Evolutionary conservation across 1,140 invertebrate genomes (phyloP), one percentile per base, ranked within the genome.

Genomic region (Drosophila pachea): DNA sequence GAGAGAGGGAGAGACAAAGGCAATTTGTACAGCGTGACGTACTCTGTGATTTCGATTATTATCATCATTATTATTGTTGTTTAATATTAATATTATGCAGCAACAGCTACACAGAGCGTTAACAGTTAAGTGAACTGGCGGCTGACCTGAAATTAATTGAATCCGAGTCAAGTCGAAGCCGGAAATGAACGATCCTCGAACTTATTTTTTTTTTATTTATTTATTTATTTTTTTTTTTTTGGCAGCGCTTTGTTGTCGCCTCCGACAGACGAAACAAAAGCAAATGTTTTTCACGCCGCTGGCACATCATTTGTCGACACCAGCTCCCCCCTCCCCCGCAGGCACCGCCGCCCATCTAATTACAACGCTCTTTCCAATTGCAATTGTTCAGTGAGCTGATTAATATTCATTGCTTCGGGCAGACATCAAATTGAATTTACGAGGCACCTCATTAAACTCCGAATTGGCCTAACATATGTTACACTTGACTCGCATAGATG

Each of bases 361-460:
- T 49, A 9, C 53, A 68, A 83, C 50, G 83, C 40, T 49, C 70
- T 61, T 70, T 59, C 5, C 53, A 65, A 83, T 58, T 82, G 75
- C 71, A 73, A 75, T 74, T 82, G 78, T 75, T 83, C 78, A 78
- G 67, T 75, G 72, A 73, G 71, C 78, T 75, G 74, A 83, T 82
- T 82, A 82, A 82, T 78, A 82, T 83, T 82, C 78, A 82, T 83
- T 78, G 78, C 75, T 53, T 55, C 52, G 42, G 56, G 35, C 50
- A 42, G 56, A 31, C 68, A 55, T 74, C 67, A 82, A 83, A 66
- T 83, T 54, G 67, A 83, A 82, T 82, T 82, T 82, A 82, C 72
- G 78, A 54, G 56, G 52, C 65, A 47, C 54, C 55, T 72, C 75
- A 78, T 82, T 78, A 69, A 69, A 69, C 40, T 43, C 50, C 40